A percentile compares a stretch with the other conserved stretches of the same genome.
Conservation (phyloP, 2,888 invertebrate species). For the Halictus quadricinctus region DNA sequence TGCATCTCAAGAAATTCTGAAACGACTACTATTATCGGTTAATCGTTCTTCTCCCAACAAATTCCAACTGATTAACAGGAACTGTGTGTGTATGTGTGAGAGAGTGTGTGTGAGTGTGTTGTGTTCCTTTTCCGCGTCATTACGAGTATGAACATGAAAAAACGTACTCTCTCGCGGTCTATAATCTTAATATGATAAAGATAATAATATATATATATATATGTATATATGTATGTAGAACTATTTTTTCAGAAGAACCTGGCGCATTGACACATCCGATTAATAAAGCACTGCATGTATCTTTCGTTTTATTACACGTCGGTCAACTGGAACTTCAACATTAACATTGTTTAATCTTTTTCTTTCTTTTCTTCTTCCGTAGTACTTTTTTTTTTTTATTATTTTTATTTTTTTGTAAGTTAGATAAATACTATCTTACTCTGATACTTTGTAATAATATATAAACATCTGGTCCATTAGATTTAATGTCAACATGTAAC, state of each 20-base stretch:
- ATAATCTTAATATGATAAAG: slow-evolving; percentile 26
- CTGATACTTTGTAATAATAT: slow-evolving; percentile 77
- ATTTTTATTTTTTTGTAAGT: slow-evolving; percentile 51
- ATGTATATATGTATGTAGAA: slow-evolving; percentile 21
- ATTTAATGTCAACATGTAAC: slow-evolving; percentile 81
- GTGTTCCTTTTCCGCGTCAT: slow-evolving; percentile 22
- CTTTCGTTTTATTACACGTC: slow-evolving; percentile 54
- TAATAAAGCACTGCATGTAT: slow-evolving; percentile 56
- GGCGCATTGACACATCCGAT: slow-evolving; percentile 62
- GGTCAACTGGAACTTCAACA: slow-evolving; percentile 72
- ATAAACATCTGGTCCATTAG: slow-evolving; percentile 82
- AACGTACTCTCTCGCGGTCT: slow-evolving; percentile 24
- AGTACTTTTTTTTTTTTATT: not conserved
- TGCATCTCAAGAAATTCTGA: slow-evolving; percentile 62
- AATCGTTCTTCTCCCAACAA: slow-evolving; percentile 2
- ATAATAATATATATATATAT: slow-evolving; percentile 33
- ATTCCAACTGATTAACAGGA: slow-evolving; percentile 49
- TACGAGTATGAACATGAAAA: slow-evolving; percentile 46
- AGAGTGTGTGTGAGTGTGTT: not conserved
- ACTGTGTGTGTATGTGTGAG: slow-evolving; percentile 24
- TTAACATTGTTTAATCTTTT: slow-evolving; percentile 70
- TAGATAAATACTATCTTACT: slow-evolving; percentile 79
- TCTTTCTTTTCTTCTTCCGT: slow-evolving; percentile 17
- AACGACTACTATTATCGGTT: slow-evolving; percentile 41
- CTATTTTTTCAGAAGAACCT: slow-evolving; percentile 57